Percentiles rank a stretch among this genome's conserved stretches.
Evolutionary conservation across 1,140 invertebrate genomes (phyloP).

Genomic region (Drosophila azteca): DNA sequence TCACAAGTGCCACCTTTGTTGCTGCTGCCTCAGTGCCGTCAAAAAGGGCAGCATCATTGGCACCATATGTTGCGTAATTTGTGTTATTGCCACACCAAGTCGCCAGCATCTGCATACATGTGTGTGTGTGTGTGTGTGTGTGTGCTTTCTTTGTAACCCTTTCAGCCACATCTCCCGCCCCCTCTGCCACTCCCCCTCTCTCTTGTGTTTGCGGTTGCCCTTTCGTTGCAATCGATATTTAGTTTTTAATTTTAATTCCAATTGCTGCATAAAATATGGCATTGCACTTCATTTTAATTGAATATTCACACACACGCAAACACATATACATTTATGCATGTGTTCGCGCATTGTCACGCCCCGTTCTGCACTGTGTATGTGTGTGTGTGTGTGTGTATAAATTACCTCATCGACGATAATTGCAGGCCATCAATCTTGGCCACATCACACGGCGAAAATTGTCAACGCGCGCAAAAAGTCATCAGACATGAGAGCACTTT

Average conservation of each 20-base stretch:
- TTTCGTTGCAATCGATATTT: conserved; percentile 68
- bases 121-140: conserved; percentile 12
- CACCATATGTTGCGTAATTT: conserved; percentile 83
- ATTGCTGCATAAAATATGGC: conserved; percentile 75
- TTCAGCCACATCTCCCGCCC: neutral
- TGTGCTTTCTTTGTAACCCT: conserved; percentile 49
- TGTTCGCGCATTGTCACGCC: conserved; percentile 55
- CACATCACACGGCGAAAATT: conserved; percentile 76
- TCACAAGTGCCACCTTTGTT: conserved; percentile 34
- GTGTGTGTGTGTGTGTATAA: conserved; percentile 58
- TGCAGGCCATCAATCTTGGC: conserved; percentile 78
- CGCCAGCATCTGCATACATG: conserved; percentile 10
- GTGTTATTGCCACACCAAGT: conserved; percentile 81
- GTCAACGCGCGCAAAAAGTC: conserved; percentile 78
- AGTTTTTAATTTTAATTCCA: conserved; percentile 78
- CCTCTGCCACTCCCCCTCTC: neutral
- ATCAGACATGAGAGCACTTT: conserved; percentile 68
- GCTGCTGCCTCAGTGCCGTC: conserved; percentile 43
- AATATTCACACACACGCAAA: conserved; percentile 51
- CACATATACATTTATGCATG: conserved; percentile 3
- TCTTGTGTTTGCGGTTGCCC: conserved; percentile 28
- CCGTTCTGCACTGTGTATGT: neutral
- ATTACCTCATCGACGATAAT: conserved; percentile 79
- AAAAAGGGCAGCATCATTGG: conserved; percentile 82
- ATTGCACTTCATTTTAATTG: conserved; percentile 78